phyloP scores from a whole-genome alignment of 2,797 vertebrate genomes.

The Borostomias antarcticus region DNA sequence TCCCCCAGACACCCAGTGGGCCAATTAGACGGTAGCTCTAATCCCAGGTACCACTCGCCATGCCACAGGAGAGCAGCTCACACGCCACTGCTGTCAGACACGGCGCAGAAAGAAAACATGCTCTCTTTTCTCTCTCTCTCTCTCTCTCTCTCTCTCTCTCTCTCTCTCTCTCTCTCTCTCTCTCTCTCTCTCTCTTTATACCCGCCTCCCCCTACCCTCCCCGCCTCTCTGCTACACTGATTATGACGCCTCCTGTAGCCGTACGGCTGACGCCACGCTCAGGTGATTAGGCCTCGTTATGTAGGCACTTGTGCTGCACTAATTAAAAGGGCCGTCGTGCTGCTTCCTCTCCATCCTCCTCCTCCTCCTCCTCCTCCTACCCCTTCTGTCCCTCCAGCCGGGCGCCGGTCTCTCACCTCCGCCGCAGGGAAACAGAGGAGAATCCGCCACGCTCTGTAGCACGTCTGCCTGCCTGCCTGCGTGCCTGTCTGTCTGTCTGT shows the following conservation, averaged over 20 bases:
- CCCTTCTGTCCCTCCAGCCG: slow-evolving; percentile 64
- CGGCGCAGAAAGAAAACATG: not conserved
- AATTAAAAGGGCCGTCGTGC: slow-evolving; percentile 86
- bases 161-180: slow-evolving; percentile 19
- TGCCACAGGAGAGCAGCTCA: slow-evolving; percentile 60
- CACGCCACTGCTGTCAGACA: slow-evolving; percentile 10
- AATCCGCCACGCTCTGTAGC: no score
- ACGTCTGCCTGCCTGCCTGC: no score
- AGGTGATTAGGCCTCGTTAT: slow-evolving; percentile 90
- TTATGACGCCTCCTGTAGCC: no score
- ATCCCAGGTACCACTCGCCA: slow-evolving; percentile 65
- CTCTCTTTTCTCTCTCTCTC: slow-evolving; percentile 4
- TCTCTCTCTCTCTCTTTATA: slow-evolving; percentile 1
- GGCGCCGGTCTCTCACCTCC: slow-evolving; percentile 67
- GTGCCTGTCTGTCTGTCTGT: no score
- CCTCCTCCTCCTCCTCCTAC: slow-evolving; percentile 23
- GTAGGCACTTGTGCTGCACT: slow-evolving; percentile 79
- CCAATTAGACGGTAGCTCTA: slow-evolving; percentile 76
- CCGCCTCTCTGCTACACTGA: not conserved
- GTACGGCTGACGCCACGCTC: slow-evolving; percentile 74
- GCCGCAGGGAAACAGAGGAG: no score
- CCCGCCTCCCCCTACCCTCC: not conserved
- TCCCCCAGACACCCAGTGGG: slow-evolving; percentile 62
- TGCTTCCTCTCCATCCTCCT: slow-evolving; percentile 60
- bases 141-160: slow-evolving; percentile 16